Evolutionary conservation across 2,888 invertebrate genomes (phyloP).

Genomic region (Strigamia transsilvanica): DNA sequence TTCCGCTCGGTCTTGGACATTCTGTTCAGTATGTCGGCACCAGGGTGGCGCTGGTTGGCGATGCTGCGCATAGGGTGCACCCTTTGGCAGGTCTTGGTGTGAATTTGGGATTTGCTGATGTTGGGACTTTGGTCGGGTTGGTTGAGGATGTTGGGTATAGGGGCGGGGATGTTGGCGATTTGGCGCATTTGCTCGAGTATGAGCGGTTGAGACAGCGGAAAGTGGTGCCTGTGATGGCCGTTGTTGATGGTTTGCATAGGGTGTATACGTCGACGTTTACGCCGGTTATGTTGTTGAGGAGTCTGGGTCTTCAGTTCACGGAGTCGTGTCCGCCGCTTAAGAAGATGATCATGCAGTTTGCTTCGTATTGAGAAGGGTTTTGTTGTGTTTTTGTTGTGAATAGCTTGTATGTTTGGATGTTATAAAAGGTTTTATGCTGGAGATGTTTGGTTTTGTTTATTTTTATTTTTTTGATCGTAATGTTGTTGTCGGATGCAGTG

Average conservation of each 20-base stretch:
- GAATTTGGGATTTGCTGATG: slow-evolving; percentile 96
- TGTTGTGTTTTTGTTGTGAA: too few species aligned
- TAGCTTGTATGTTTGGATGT: neutral
- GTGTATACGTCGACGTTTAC: slow-evolving; percentile 74
- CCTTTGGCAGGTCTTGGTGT: slow-evolving; percentile 98
- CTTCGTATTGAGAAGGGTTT: neutral
- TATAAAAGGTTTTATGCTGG: too few species aligned
- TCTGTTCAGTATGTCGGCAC: slow-evolving; percentile 83
- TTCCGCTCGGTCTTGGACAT: slow-evolving; percentile 92
- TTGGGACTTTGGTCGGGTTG: slow-evolving; percentile 75
- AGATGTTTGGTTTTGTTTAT: too few species aligned
- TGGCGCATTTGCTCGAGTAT: slow-evolving; percentile 78
- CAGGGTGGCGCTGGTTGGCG: slow-evolving; percentile 84
- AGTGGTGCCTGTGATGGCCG: slow-evolving; percentile 87
- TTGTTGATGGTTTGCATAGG: slow-evolving; percentile 84
- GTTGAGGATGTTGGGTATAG: slow-evolving; percentile 75
- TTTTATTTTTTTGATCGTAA: too few species aligned
- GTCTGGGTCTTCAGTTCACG: slow-evolving; percentile 81
- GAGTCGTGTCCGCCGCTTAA: slow-evolving; percentile 68
- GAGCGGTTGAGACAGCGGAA: slow-evolving; percentile 84
- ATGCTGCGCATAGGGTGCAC: slow-evolving; percentile 79
- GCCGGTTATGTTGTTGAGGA: slow-evolving; percentile 81
- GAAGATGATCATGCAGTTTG: slow-evolving; percentile 24
- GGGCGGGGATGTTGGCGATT: slow-evolving; percentile 77
- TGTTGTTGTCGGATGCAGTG: too few species aligned